phyloP scores from a whole-genome alignment of 2,888 invertebrate genomes.

The Hybos culiciformis region DNA sequence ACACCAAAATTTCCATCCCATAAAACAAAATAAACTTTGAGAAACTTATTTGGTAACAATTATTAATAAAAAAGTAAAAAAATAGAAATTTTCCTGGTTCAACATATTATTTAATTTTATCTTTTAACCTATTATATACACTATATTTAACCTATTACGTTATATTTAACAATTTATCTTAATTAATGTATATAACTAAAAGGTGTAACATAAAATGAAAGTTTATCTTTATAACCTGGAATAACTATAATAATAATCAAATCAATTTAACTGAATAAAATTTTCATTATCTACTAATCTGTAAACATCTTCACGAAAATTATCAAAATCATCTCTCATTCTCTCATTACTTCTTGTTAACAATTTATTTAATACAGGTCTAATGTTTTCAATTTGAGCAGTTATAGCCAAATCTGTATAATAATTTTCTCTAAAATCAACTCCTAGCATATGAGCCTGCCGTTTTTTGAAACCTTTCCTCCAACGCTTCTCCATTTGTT shows the following conservation, averaged over 20 bases:
- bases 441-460: conserved; percentile 69
- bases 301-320: conserved; percentile 48
- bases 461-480: conserved; percentile 49
- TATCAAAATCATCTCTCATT: conserved; percentile 46
- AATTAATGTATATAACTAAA: too few relatives aligned
- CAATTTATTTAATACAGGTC: conserved; percentile 53
- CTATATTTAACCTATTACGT: too few relatives aligned
- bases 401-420: conserved; percentile 51
- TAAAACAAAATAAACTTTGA: too few relatives aligned
- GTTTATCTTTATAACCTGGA: too few relatives aligned
- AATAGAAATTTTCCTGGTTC: too few relatives aligned
- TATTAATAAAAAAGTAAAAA: too few relatives aligned
- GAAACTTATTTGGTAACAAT: too few relatives aligned
- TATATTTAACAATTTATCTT: too few relatives aligned
- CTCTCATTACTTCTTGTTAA: conserved; percentile 52
- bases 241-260: not conserved
- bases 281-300: conserved; percentile 48
- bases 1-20: too few relatives aligned
- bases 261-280: conserved; percentile 18
- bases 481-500: conserved; percentile 45
- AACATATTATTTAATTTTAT: too few relatives aligned
- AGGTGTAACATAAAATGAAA: too few relatives aligned
- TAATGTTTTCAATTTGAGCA: conserved; percentile 46
- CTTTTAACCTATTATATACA: too few relatives aligned
- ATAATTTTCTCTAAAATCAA: conserved; percentile 47